Evolutionary conservation across 2,888 invertebrate species (phyloP), one percentile per base, ranked within the genome.

Genomic region (Podabrus alpinus): DNA sequence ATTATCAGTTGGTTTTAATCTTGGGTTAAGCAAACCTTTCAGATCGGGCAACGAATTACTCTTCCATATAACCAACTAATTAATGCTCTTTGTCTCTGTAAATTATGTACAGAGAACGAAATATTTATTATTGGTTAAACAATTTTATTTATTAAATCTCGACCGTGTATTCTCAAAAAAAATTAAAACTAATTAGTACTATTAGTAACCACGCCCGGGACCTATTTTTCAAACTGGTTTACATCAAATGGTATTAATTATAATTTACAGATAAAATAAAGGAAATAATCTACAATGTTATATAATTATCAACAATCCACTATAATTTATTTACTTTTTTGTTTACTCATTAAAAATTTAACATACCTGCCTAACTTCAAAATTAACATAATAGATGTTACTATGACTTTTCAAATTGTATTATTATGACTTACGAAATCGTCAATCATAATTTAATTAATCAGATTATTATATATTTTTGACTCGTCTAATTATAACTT

Each of bases 1-100:
- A 88, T 88, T 88, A 88, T 88, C 88, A 88, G 88, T 88, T 88
- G 86, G 86, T 87, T 87, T 88, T 88, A 88, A 88, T 88, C 88
- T 88, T 84, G 85, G 88, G 87, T 88, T 88, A 88, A 88, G 88
- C 88, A 88, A 88, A 88, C 88, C 87, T 88, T 87, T 88, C 87
- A 87, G 85, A 85, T 86, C 85, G 81, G 85, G 84, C 86, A 87
- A 88, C 88, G 87, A 88, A 88, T 88, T 88, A 87, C 87, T 86
- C 82, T 82, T 82, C 82, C 80, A 78, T 79, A 78, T 78, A 79
- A 80, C 45, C 17, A 80, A 78, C 79, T 77, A 79, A 80, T 80
- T 78, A 79, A 79, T 75, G 77, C 74, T 79, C 76, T 79, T 79
- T 79, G 78, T 79, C 78, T 79, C 77, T 79, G 77, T 79, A 78